phyloP scores from a whole-genome alignment of 2,113 vertebrate species.

The Chlorodrepanis virens region DNA sequence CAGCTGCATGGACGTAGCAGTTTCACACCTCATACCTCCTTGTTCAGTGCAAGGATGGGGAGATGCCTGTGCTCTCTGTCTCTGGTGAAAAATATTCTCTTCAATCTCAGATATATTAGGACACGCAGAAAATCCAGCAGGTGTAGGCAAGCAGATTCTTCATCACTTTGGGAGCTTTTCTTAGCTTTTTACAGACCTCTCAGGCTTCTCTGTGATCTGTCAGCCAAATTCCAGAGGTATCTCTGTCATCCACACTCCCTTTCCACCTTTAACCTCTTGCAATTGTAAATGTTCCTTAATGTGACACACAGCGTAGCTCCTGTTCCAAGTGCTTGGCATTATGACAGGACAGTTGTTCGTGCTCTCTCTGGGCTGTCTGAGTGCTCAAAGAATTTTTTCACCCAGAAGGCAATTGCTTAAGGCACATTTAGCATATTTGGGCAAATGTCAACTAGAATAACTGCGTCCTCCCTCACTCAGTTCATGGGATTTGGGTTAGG shows the following conservation, averaged over 20 bases:
- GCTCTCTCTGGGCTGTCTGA: neutral
- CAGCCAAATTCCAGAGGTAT: neutral
- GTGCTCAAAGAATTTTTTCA: neutral
- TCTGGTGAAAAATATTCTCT: neutral
- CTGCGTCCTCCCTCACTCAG: neutral
- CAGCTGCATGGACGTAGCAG: neutral
- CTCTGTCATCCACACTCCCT: neutral
- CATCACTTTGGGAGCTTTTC: neutral
- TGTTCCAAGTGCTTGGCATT: neutral
- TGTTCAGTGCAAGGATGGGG: neutral
- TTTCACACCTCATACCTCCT: neutral
- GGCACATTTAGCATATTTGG: neutral
- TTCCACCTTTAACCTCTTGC: conserved; percentile 26
- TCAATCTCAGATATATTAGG: neutral
- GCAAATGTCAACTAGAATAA: neutral
- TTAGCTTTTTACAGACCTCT: neutral
- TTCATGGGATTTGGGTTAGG: neutral
- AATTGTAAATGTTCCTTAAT: neutral
- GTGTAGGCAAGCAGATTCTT: neutral
- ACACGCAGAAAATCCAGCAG: neutral
- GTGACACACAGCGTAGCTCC: neutral
- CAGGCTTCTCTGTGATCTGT: neutral
- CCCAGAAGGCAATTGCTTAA: neutral
- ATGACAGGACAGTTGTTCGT: neutral
- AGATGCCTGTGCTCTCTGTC: neutral